Evolutionary conservation across 2,888 invertebrate species (phyloP).

Genomic region (Bellardia pandia): DNA sequence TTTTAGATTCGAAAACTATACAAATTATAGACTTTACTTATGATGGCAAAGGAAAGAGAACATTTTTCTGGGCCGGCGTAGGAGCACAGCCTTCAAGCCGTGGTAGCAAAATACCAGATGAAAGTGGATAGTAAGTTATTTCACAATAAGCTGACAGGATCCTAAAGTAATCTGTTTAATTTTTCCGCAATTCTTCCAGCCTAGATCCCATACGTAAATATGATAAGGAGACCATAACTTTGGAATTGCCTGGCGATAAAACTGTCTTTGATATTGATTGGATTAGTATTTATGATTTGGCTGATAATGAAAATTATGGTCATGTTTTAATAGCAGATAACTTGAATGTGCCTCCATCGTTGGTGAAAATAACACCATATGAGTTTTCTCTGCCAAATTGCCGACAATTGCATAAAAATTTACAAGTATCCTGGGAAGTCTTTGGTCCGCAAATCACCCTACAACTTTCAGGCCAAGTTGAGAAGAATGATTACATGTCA

Average conservation of each 20-base stretch:
- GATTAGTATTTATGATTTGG: slow-evolving; percentile 91
- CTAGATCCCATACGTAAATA: slow-evolving; percentile 91
- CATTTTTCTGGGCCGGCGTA: slow-evolving; percentile 95
- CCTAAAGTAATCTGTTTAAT: background rate
- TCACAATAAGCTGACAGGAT: background rate
- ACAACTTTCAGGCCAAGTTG: slow-evolving; percentile 90
- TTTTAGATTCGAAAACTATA: slow-evolving; percentile 92
- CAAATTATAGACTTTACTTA: slow-evolving; percentile 90
- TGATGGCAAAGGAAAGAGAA: slow-evolving; percentile 90
- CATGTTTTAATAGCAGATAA: slow-evolving; percentile 91
- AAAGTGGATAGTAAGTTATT: slow-evolving; percentile 94
- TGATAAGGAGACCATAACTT: slow-evolving; percentile 88
- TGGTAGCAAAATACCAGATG: slow-evolving; percentile 93
- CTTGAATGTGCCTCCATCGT: slow-evolving; percentile 94
- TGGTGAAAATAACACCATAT: slow-evolving; percentile 87
- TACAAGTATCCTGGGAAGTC: slow-evolving; percentile 95
- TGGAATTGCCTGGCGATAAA: slow-evolving; percentile 92
- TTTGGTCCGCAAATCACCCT: slow-evolving; percentile 95
- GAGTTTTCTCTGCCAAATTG: slow-evolving; percentile 91
- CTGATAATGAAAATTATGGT: slow-evolving; percentile 88
- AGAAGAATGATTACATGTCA: slow-evolving; percentile 92
- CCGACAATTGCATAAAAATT: slow-evolving; percentile 92
- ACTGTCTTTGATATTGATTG: slow-evolving; percentile 93
- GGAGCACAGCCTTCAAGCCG: slow-evolving; percentile 94
- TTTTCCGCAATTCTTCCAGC: slow-evolving; percentile 84